Conservation (phyloP, 2,888 invertebrate species). For the Brachypterus glaber region DNA sequence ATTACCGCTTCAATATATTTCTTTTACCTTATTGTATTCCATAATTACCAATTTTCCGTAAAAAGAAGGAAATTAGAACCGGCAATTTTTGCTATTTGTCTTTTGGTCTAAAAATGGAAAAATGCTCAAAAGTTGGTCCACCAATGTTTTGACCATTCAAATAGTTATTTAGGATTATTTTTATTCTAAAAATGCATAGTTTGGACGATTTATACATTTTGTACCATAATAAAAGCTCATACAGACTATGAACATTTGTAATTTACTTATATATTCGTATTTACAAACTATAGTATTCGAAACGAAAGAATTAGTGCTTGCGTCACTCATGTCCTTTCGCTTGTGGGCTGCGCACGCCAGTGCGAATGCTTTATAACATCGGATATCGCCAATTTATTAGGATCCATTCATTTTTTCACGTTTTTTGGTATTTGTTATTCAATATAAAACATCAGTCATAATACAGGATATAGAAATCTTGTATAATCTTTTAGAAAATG, state of each 20-base stretch:
- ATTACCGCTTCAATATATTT: too few species aligned
- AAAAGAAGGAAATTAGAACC: too few species aligned
- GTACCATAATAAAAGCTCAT: constrained; percentile 27
- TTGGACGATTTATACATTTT: constrained; percentile 21
- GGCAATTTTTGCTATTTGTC: too few species aligned
- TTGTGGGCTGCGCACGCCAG: too few species aligned
- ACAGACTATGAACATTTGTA: constrained; percentile 34
- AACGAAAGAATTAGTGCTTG: too few species aligned
- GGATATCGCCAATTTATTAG: constrained; percentile 17
- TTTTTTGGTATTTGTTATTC: constrained; percentile 22
- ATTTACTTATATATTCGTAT: constrained; percentile 19
- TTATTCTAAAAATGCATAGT: constrained; percentile 18
- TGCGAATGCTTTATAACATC: constrained; percentile 8
- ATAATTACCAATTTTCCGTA: too few species aligned
- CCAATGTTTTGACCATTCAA: too few species aligned
- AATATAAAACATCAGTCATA: constrained; percentile 25
- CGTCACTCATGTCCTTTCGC: too few species aligned
- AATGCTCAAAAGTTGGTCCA: too few species aligned
- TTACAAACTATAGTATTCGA: constrained; percentile 15
- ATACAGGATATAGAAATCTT: constrained; percentile 20
- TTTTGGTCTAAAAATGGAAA: too few species aligned
- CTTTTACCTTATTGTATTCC: too few species aligned
- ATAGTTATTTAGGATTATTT: too few species aligned
- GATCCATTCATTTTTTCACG: constrained; percentile 10
- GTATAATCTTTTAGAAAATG: constrained; percentile 3